These are phyloP conservation scores for Escarpia spicata DNA, from an alignment of 2,888 invertebrate species.

Conservation along the genomic window DNA sequence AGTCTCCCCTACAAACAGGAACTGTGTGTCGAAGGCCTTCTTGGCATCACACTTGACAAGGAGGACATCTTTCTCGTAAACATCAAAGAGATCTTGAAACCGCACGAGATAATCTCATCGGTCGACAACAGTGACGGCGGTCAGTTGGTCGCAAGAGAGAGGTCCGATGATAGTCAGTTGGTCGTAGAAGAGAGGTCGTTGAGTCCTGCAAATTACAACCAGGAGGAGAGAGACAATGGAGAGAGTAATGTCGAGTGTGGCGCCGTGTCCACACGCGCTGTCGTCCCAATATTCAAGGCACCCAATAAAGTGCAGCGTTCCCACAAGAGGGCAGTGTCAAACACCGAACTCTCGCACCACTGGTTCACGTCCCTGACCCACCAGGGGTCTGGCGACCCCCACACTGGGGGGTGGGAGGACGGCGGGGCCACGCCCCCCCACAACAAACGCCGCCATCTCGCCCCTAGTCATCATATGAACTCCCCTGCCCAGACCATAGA, in stretches of 20 bases:
- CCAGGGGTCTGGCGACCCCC: not conserved
- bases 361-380: not conserved
- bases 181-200: not conserved
- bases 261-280: not conserved
- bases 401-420: not conserved
- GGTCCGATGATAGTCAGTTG: not conserved
- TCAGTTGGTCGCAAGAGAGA: not conserved
- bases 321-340: not conserved
- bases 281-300: not conserved
- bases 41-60: slow-evolving; percentile 41
- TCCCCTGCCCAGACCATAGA: not conserved
- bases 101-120: not conserved
- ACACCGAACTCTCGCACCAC: not conserved
- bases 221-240: not conserved
- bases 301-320: not conserved
- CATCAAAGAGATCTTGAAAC: slow-evolving; percentile 39
- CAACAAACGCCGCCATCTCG: not conserved
- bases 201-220: not conserved
- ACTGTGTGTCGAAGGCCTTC: slow-evolving; percentile 39
- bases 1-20: slow-evolving; percentile 32
- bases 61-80: slow-evolving; percentile 40
- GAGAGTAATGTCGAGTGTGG: not conserved
- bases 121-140: not conserved
- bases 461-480: not conserved
- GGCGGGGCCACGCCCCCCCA: not conserved